Evolutionary conservation across 2,888 invertebrate genomes (phyloP).

Genomic region (Chymomyza amoena): DNA sequence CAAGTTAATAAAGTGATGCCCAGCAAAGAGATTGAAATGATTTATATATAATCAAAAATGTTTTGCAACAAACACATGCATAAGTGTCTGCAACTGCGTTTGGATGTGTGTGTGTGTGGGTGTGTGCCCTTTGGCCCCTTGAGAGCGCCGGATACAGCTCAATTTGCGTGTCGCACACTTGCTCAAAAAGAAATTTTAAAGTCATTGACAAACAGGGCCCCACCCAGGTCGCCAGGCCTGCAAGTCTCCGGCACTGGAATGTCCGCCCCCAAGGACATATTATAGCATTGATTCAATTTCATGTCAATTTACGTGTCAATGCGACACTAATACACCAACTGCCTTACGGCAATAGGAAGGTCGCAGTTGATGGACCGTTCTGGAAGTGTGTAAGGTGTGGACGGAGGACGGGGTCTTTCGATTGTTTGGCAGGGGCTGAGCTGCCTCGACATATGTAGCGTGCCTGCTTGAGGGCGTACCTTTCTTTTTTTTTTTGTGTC

Average conservation of each 20-base stretch:
- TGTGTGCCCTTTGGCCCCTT: background rate
- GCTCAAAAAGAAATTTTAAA: constrained; percentile 66
- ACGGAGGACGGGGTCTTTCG: constrained; percentile 17
- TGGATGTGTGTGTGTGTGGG: background rate
- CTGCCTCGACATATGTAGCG: constrained; percentile 8
- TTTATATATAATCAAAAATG: constrained; percentile 65
- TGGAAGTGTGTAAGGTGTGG: background rate
- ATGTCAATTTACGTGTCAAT: constrained; percentile 80
- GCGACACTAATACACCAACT: constrained; percentile 74
- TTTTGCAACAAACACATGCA: constrained; percentile 47
- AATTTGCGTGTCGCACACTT: constrained; percentile 50
- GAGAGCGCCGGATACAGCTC: constrained; percentile 52
- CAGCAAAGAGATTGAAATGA: constrained; percentile 49
- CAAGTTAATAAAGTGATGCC: constrained; percentile 59
- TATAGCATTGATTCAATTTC: constrained; percentile 80
- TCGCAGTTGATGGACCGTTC: background rate
- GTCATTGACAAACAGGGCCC: constrained; percentile 57
- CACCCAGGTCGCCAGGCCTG: constrained; percentile 5
- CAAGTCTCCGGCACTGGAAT: constrained; percentile 16
- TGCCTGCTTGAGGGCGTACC: background rate
- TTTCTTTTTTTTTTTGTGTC: background rate
- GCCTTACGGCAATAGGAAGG: background rate
- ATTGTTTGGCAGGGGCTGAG: constrained; percentile 26
- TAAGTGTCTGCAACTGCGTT: constrained; percentile 28
- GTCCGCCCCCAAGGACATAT: constrained; percentile 77